Conservation (phyloP, 2,888 invertebrate genomes). For the Epistrophe grossulariae region DNA sequence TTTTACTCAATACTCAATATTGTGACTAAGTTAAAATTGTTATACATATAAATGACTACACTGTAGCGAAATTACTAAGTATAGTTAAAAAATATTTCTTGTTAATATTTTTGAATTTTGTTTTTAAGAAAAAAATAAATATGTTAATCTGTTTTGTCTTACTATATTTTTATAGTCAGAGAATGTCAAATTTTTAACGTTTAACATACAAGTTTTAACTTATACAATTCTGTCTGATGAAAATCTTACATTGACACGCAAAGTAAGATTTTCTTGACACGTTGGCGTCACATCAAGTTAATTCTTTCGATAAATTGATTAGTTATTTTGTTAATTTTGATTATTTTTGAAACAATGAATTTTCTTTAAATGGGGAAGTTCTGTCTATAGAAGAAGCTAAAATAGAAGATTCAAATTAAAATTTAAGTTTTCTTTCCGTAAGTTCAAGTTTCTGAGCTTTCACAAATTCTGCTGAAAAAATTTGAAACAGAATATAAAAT, state of each 20-base stretch:
- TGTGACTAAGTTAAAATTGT: slow-evolving; percentile 38
- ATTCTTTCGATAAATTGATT: neutral
- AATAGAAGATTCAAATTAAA: neutral
- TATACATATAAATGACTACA: slow-evolving; percentile 20
- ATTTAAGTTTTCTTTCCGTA: neutral
- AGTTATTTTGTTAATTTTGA: no score
- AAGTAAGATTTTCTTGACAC: neutral
- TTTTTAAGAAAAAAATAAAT: slow-evolving; percentile 4
- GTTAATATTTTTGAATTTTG: neutral
- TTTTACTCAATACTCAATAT: slow-evolving; percentile 59
- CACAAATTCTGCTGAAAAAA: neutral
- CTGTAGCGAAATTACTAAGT: slow-evolving; percentile 28
- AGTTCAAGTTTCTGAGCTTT: neutral
- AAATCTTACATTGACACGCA: neutral
- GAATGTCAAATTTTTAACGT: neutral
- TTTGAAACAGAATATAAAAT: no score
- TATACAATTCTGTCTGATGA: neutral
- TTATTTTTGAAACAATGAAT: neutral
- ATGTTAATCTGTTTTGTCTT: neutral
- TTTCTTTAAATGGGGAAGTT: neutral
- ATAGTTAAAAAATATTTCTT: slow-evolving; percentile 14
- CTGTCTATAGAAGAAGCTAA: neutral
- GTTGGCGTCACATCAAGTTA: neutral
- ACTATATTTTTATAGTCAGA: neutral
- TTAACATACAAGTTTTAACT: neutral